These are phyloP conservation scores for Leptodactylus fuscus DNA, from an alignment of 2,113 vertebrate genomes.

Conservation along the genomic window DNA sequence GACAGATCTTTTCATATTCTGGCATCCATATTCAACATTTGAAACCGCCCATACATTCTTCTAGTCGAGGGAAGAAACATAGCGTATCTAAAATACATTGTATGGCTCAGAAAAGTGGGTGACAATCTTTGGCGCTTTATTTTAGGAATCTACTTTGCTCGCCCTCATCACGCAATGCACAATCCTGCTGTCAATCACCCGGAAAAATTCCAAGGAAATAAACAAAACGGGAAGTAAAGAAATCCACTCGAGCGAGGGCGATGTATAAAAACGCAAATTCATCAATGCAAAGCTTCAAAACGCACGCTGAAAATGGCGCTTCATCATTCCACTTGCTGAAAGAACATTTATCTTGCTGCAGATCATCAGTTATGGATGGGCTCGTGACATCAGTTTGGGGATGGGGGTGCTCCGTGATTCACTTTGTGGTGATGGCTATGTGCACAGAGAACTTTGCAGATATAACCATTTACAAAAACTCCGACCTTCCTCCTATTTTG, in stretches of 20 bases:
- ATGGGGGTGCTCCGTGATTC: not conserved
- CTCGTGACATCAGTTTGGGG: not conserved
- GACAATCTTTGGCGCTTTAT: not conserved
- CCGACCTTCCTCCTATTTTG: too few relatives aligned
- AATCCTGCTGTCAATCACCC: not conserved
- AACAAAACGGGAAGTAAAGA: not conserved
- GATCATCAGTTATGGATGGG: too few relatives aligned
- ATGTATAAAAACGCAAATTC: not conserved
- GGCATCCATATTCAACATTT: constrained; percentile 59
- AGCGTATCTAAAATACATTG: not conserved
- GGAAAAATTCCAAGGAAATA: not conserved
- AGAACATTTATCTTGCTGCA: not conserved
- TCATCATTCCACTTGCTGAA: not conserved
- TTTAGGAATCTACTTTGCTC: not conserved
- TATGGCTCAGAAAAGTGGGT: not conserved
- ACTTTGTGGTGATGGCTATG: not conserved
- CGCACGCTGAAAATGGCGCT: not conserved
- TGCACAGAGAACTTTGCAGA: not conserved
- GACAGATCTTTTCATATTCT: constrained; percentile 57
- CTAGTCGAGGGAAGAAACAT: not conserved
- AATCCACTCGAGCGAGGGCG: not conserved
- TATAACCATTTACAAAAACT: too few relatives aligned
- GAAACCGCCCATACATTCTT: constrained; percentile 57
- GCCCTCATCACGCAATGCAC: not conserved
- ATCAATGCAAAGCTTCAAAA: not conserved